These are phyloP conservation scores for Rhaphigaster nebulosa DNA, from an alignment of 2,888 invertebrate genomes.

Conservation along the genomic window DNA sequence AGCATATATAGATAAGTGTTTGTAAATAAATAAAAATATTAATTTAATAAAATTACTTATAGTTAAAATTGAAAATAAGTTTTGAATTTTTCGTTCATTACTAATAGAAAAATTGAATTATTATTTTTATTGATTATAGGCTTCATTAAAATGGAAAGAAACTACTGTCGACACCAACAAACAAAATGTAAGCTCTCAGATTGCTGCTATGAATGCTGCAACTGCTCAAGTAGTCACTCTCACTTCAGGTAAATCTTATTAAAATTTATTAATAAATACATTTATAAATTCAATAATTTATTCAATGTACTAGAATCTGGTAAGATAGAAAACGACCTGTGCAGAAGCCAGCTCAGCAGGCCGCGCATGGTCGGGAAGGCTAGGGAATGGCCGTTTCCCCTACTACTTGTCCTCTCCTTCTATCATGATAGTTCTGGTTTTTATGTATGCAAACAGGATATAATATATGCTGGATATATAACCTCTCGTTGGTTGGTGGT, in stretches of 20 bases:
- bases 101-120: neutral
- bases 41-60: neutral
- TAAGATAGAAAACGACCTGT: too few relatives aligned
- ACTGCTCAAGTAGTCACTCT: slow-evolving; percentile 96
- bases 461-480: too few relatives aligned
- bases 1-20: neutral
- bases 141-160: slow-evolving; percentile 94
- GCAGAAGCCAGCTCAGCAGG: too few relatives aligned
- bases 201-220: slow-evolving; percentile 99
- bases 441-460: too few relatives aligned
- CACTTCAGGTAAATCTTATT: slow-evolving; percentile 75
- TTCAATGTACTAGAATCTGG: too few relatives aligned
- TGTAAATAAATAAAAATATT: neutral
- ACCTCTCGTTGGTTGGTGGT: too few relatives aligned
- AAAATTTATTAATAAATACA: neutral
- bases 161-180: slow-evolving; percentile 94
- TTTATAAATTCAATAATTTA: neutral
- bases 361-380: too few relatives aligned
- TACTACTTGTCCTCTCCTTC: too few relatives aligned
- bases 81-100: neutral
- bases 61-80: neutral
- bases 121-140: slow-evolving; percentile 68
- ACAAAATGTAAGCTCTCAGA: slow-evolving; percentile 95
- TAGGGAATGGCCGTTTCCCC: too few relatives aligned
- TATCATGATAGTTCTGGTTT: too few relatives aligned